A percentile compares a stretch with the other conserved stretches of the same genome.
These are phyloP conservation scores for Cryptocheilus praepositus DNA, from an alignment of 2,888 invertebrate genomes.

Conservation along the genomic window DNA sequence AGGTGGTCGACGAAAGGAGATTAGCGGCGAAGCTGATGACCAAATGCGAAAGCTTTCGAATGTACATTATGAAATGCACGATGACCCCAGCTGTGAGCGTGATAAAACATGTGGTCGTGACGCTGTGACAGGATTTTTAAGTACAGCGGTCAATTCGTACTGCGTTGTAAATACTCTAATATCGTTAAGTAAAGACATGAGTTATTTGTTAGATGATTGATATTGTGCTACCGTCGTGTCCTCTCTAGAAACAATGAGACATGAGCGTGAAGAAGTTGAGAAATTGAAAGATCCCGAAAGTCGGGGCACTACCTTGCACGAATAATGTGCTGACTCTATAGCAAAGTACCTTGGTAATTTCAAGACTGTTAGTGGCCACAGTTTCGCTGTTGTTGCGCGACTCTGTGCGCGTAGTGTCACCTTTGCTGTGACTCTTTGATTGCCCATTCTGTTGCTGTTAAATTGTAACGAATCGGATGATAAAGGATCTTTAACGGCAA, in stretches of 20 bases:
- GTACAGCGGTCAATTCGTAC: no score
- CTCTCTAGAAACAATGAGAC: conserved; percentile 21
- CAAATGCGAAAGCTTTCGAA: no score
- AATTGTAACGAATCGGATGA: conserved; percentile 37
- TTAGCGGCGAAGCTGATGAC: no score
- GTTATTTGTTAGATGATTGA: conserved; percentile 1
- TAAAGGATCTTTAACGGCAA: conserved; percentile 34
- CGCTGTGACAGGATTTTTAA: no score
- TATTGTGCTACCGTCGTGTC: conserved; percentile 19
- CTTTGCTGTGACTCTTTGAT: conserved; percentile 59
- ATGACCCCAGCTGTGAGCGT: no score
- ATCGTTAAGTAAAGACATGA: no score
- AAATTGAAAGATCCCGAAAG: conserved; percentile 15
- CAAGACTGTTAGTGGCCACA: conserved; percentile 56
- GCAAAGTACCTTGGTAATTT: conserved; percentile 56
- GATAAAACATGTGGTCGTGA: no score
- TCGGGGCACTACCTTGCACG: conserved; percentile 27
- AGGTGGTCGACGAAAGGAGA: no score
- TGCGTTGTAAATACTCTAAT: no score
- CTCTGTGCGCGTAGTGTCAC: conserved; percentile 56
- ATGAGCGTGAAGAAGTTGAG: conserved; percentile 14
- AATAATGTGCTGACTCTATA: conserved; percentile 30
- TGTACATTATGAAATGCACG: no score
- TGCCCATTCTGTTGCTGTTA: conserved; percentile 65
- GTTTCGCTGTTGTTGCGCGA: conserved; percentile 57